Percentiles rank a stretch among this genome's conserved stretches.
phyloP scores from a whole-genome alignment of 2,888 invertebrate genomes.

The Drosophila bunnanda region DNA sequence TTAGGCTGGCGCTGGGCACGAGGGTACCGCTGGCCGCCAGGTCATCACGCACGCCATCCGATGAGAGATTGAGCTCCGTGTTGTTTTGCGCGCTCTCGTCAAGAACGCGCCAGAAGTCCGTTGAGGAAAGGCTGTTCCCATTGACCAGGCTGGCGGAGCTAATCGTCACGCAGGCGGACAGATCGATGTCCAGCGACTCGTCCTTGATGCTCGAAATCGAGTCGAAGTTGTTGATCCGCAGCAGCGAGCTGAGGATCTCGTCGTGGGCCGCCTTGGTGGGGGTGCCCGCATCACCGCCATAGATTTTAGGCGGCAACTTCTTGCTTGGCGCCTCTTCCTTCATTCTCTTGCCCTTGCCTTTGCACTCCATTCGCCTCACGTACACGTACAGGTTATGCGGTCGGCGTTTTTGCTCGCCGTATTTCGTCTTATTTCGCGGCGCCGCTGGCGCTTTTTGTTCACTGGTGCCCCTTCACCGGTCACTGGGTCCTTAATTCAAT shows the following conservation, averaged over 20 bases:
- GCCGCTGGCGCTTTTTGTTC: conserved; percentile 36
- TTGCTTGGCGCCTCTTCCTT: conserved; percentile 84
- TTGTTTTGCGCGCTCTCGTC: conserved; percentile 83
- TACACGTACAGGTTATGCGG: conserved; percentile 83
- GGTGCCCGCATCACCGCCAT: conserved; percentile 73
- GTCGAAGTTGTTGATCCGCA: conserved; percentile 83
- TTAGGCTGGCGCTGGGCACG: conserved; percentile 29
- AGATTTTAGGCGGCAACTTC: conserved; percentile 84
- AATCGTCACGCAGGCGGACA: conserved; percentile 84
- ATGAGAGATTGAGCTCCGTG: conserved; percentile 69
- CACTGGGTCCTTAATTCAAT: conserved; percentile 49
- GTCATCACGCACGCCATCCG: conserved; percentile 61
- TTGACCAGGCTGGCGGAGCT: conserved; percentile 80
- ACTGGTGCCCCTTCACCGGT: conserved; percentile 45
- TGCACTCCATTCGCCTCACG: conserved; percentile 80
- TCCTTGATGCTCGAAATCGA: conserved; percentile 84
- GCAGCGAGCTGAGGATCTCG: conserved; percentile 82
- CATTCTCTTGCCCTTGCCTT: conserved; percentile 77
- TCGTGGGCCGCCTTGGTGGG: conserved; percentile 80
- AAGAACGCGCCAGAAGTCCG: conserved; percentile 84
- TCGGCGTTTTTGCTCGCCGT: conserved; percentile 69
- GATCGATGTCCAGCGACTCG: conserved; percentile 84
- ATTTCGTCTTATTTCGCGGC: conserved; percentile 34
- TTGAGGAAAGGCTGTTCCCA: conserved; percentile 82
- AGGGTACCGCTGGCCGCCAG: conserved; percentile 37